Percentiles rank a stretch among this genome's conserved stretches.
Conservation (phyloP, 2,113 vertebrate genomes). For the Rhinichthys klamathensis region DNA sequence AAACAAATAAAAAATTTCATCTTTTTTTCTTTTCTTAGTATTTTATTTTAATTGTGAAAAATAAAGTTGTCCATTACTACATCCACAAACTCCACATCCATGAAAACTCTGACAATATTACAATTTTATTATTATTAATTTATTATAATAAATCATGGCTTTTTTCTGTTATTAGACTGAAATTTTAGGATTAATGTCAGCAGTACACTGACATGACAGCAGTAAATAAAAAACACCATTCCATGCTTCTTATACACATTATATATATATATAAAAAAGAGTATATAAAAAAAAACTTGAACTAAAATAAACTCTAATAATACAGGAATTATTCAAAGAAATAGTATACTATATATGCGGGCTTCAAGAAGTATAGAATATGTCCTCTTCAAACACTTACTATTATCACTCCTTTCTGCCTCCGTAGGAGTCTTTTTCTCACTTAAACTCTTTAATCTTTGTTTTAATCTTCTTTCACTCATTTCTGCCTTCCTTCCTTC, state of each 20-base stretch:
- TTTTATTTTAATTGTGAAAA: not conserved
- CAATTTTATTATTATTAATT: not conserved
- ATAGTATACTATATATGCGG: not conserved
- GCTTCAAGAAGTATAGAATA: not conserved
- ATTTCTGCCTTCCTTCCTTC: slow-evolving; percentile 4
- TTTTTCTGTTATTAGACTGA: not conserved
- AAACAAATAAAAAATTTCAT: not conserved
- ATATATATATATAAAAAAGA: not conserved
- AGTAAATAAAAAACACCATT: not conserved
- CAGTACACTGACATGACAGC: not conserved
- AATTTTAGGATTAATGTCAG: not conserved
- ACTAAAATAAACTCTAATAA: not conserved
- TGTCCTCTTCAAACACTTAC: not conserved
- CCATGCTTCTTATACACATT: not conserved
- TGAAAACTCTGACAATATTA: not conserved
- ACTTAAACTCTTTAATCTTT: not conserved
- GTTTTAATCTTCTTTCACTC: slow-evolving; percentile 6
- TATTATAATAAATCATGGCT: not conserved
- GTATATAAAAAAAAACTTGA: not conserved
- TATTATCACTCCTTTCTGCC: not conserved
- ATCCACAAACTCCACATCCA: not conserved
- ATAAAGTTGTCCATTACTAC: not conserved
- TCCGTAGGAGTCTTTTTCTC: not conserved
- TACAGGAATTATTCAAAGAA: not conserved
- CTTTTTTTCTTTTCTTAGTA: not conserved